Evolutionary conservation across 2,888 invertebrate species (phyloP).

Genomic region (Noctua comes): DNA sequence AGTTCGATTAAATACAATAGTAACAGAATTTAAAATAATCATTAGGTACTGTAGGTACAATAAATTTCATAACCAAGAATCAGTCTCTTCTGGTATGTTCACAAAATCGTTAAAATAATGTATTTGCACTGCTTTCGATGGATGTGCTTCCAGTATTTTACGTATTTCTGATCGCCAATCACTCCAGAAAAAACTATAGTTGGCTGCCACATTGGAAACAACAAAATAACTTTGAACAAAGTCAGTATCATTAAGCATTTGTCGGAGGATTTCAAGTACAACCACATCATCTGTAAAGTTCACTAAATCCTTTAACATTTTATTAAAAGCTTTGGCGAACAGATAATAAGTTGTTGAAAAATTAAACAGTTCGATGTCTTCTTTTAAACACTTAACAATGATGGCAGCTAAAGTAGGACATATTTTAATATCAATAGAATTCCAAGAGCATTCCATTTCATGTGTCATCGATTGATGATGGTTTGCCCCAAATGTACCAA

Average conservation of each 20-base stretch:
- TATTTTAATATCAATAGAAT: conserved; percentile 8
- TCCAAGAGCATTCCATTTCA: neutral
- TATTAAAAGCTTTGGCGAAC: conserved; percentile 39
- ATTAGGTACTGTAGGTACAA: too few relatives aligned
- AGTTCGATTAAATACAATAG: neutral
- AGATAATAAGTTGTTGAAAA: conserved; percentile 13
- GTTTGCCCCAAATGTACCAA: neutral
- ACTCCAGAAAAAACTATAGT: neutral
- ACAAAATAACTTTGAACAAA: conserved; percentile 9
- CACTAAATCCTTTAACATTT: conserved; percentile 26
- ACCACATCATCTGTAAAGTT: too few relatives aligned
- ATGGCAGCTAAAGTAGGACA: neutral
- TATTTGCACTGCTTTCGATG: conserved; percentile 59
- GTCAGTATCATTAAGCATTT: conserved; percentile 7
- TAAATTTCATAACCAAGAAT: neutral
- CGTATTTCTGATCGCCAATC: conserved; percentile 20
- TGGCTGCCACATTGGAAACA: conserved; percentile 2
- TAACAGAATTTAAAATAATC: neutral
- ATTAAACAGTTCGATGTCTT: conserved; percentile 15
- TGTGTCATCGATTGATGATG: neutral
- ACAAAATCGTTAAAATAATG: conserved; percentile 58
- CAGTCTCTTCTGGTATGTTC: neutral
- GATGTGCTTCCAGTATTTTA: conserved; percentile 58
- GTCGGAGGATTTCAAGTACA: conserved; percentile 10
- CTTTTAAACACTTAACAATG: conserved; percentile 14